Evolutionary conservation across 2,888 invertebrate species (phyloP).

Genomic region (Bombylius discolor): DNA sequence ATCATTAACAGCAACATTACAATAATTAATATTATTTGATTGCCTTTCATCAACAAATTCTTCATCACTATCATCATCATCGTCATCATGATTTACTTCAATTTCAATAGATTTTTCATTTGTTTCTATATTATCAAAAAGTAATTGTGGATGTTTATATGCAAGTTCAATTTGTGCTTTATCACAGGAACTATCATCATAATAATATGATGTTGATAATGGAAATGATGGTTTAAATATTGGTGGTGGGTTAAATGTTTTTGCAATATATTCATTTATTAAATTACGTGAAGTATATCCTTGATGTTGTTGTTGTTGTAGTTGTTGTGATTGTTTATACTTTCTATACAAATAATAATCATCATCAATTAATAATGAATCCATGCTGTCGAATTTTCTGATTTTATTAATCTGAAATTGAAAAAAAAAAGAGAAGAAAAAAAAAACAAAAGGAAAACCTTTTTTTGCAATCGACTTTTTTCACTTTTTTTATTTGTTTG

Average conservation of each 20-base stretch:
- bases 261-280: constrained; percentile 16
- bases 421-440: background rate
- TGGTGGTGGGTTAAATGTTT: constrained; percentile 14
- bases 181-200: background rate
- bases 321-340: background rate
- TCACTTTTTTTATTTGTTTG: background rate
- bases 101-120: constrained; percentile 18
- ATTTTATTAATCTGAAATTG: constrained; percentile 6
- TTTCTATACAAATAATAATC: too few species aligned
- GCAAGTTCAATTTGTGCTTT: constrained; percentile 22
- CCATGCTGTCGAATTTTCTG: constrained; percentile 6
- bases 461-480: background rate
- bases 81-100: constrained; percentile 12
- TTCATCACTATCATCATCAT: constrained; percentile 4
- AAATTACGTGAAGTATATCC: constrained; percentile 12
- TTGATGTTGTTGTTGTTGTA: background rate
- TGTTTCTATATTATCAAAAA: constrained; percentile 28
- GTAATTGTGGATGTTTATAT: constrained; percentile 34
- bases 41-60: background rate
- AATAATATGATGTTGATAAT: background rate
- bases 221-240: constrained; percentile 13
- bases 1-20: background rate
- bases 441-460: background rate
- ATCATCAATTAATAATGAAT: background rate
- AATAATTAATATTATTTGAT: too few species aligned